phyloP scores from a whole-genome alignment of 2,113 vertebrate genomes.

The Indicator maculatus region DNA sequence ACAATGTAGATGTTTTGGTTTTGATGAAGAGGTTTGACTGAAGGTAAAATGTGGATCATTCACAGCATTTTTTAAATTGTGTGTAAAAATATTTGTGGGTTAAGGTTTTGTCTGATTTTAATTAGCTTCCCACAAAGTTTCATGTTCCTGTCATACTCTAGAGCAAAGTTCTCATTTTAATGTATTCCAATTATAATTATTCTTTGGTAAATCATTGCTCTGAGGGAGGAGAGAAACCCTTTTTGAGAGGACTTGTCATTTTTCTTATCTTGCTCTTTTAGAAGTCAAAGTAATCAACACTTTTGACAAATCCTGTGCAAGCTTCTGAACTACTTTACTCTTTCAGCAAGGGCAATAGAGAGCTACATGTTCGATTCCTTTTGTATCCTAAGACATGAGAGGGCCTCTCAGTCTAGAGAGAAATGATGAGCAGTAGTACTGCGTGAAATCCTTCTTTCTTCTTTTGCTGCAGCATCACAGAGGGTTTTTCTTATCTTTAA shows the following conservation, averaged over 20 bases:
- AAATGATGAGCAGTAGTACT: not conserved
- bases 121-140: not conserved
- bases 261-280: not conserved
- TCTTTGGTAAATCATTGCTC: not conserved
- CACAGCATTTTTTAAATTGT: not conserved
- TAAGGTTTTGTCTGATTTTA: not conserved
- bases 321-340: not conserved
- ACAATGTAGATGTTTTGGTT: not conserved
- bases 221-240: not conserved
- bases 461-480: not conserved
- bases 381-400: not conserved
- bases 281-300: not conserved
- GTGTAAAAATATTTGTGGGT: not conserved
- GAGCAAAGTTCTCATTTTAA: not conserved
- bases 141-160: not conserved
- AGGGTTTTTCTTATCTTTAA: not conserved
- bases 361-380: not conserved
- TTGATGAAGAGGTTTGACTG: not conserved
- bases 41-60: not conserved
- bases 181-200: not conserved
- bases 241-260: not conserved
- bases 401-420: not conserved
- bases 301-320: not conserved
- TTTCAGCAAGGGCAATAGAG: not conserved
- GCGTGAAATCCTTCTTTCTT: not conserved